These are phyloP conservation scores for Drepanosiphum platanoidis DNA, from an alignment of 2,888 invertebrate species.

Conservation along the genomic window DNA sequence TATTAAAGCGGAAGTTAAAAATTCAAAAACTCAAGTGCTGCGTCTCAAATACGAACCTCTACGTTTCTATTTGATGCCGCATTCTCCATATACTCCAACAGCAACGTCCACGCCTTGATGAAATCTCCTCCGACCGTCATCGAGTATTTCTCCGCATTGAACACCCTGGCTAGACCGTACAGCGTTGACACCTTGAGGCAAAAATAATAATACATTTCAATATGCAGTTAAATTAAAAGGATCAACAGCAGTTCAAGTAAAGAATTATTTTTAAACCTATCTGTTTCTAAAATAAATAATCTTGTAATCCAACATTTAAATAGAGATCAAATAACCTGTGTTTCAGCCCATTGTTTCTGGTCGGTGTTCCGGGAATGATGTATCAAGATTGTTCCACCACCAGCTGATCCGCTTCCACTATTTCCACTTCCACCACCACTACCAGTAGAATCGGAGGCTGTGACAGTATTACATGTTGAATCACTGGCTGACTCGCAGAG, in stretches of 20 bases:
- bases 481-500: constrained; percentile 71
- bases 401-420: constrained; percentile 82
- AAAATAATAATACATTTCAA: too few relatives aligned
- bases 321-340: constrained; percentile 73
- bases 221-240: too few relatives aligned
- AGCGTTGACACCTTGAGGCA: constrained; percentile 85
- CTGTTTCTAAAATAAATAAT: too few relatives aligned
- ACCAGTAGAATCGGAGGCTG: background rate
- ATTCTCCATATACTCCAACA: constrained; percentile 93
- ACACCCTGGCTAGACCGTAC: constrained; percentile 91
- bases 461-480: constrained; percentile 30
- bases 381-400: constrained; percentile 92
- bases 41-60: constrained; percentile 74
- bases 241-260: too few relatives aligned
- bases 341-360: constrained; percentile 99
- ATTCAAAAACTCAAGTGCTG: too few relatives aligned
- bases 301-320: background rate
- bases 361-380: constrained; percentile 99
- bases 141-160: constrained; percentile 89
- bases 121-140: constrained; percentile 89
- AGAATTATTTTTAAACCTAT: too few relatives aligned
- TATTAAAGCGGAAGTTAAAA: too few relatives aligned
- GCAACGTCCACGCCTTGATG: constrained; percentile 89
- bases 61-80: constrained; percentile 91
- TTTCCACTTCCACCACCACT: constrained; percentile 71